Evolutionary conservation across 2,888 invertebrate genomes (phyloP).

Genomic region (Vesta saturnalis): DNA sequence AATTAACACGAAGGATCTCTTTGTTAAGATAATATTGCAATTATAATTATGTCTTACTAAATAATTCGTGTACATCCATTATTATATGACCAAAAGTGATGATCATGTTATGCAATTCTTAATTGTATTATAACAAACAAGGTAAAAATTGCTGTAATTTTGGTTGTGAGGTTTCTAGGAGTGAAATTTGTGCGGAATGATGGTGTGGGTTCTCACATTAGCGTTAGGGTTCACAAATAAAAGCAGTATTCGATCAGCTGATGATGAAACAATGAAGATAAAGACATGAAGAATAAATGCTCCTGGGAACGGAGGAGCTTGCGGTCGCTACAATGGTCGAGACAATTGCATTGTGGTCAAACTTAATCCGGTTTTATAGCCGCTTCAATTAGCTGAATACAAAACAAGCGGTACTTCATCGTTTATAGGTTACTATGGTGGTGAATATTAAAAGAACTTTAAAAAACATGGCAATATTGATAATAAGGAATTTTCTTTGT

Average conservation of each 20-base stretch:
- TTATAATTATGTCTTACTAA: constrained; percentile 35
- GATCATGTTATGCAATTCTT: neutral
- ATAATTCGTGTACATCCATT: neutral
- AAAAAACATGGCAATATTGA: neutral
- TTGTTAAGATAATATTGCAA: constrained; percentile 38
- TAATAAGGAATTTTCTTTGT: neutral
- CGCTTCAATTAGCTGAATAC: constrained; percentile 40
- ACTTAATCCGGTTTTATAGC: constrained; percentile 46
- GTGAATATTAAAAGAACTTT: constrained; percentile 29
- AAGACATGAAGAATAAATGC: constrained; percentile 40
- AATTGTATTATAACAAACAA: too few species aligned
- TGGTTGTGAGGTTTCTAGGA: constrained; percentile 9
- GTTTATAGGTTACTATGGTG: constrained; percentile 35
- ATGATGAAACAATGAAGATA: constrained; percentile 44
- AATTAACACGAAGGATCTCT: constrained; percentile 40
- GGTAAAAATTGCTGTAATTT: too few species aligned
- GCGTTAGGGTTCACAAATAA: constrained; percentile 34
- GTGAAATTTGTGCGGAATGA: constrained; percentile 7
- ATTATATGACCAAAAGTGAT: neutral
- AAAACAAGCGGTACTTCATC: constrained; percentile 37
- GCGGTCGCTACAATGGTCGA: constrained; percentile 42
- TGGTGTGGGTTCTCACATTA: constrained; percentile 33
- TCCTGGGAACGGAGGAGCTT: constrained; percentile 43
- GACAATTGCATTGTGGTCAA: constrained; percentile 47
- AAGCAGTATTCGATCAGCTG: constrained; percentile 41